These are phyloP conservation scores for Hydroisotoma schaefferi DNA, from an alignment of 2,888 invertebrate species.

Conservation along the genomic window DNA sequence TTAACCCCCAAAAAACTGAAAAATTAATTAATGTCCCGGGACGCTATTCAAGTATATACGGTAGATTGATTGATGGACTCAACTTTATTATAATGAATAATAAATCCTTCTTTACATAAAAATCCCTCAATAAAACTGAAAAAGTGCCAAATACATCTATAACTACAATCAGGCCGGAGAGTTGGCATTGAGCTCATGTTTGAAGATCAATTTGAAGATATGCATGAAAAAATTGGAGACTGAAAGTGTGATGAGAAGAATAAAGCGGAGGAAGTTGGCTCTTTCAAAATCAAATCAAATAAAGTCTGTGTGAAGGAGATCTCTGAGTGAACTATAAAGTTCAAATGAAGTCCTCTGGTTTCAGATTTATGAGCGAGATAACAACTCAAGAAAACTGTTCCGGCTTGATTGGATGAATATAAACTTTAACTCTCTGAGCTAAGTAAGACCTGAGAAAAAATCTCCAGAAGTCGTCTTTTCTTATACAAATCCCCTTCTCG, in stretches of 20 bases:
- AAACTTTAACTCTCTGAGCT: not conserved
- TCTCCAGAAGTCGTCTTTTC: no score
- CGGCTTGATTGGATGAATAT: slow-evolving; percentile 18
- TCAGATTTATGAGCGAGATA: slow-evolving; percentile 29
- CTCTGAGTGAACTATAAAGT: slow-evolving; percentile 14
- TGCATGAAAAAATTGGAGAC: slow-evolving; percentile 20
- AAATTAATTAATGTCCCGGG: no score
- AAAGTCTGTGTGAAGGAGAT: slow-evolving; percentile 1
- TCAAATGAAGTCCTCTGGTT: slow-evolving; percentile 26
- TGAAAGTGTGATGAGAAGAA: slow-evolving; percentile 28
- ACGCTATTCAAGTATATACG: no score
- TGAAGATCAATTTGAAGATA: slow-evolving; percentile 21
- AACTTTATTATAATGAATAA: no score
- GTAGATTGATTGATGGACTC: no score
- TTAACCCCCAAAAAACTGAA: no score
- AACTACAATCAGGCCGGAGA: not conserved
- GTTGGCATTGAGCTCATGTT: not conserved
- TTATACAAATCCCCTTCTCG: no score
- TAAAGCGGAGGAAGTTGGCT: slow-evolving; percentile 15
- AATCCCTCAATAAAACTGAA: no score
- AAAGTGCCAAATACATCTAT: no score
- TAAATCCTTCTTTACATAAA: no score
- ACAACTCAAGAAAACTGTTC: slow-evolving; percentile 22
- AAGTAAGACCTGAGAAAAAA: slow-evolving; percentile 3
- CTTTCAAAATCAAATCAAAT: slow-evolving; percentile 28